phyloP scores from a whole-genome alignment of 2,113 vertebrate species.

The Cepphus grylle region DNA sequence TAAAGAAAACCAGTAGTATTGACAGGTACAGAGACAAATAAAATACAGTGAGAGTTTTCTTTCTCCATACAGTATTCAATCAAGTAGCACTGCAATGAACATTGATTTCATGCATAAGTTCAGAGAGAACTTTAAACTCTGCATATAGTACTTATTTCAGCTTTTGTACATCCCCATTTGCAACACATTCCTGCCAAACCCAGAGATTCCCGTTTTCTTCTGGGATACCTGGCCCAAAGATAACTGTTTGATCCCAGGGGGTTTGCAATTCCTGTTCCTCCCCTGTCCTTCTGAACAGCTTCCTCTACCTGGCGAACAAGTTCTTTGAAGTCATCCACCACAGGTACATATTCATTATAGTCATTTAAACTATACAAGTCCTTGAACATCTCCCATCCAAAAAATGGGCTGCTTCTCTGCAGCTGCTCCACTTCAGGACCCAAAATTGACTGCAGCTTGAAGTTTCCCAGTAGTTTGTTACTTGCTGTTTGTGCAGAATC shows the following conservation, averaged over 20 bases:
- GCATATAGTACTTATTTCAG: constrained; percentile 86
- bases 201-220: constrained; percentile 79
- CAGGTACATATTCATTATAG: constrained; percentile 34
- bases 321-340: constrained; percentile 2
- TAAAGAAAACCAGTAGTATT: not conserved
- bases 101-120: constrained; percentile 5
- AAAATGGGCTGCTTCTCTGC: constrained; percentile 6
- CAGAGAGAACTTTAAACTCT: constrained; percentile 62
- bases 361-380: constrained; percentile 67
- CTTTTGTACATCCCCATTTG: constrained; percentile 86
- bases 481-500: constrained; percentile 59
- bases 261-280: not conserved
- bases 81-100: not conserved
- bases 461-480: constrained; percentile 33
- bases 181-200: constrained; percentile 87
- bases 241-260: not conserved
- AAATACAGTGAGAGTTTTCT: constrained; percentile 1
- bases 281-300: not conserved
- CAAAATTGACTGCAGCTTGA: constrained; percentile 26
- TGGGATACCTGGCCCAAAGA: constrained; percentile 59
- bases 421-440: constrained; percentile 18
- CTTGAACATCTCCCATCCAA: constrained; percentile 38
- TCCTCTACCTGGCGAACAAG: constrained; percentile 33
- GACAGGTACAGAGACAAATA: constrained; percentile 11
- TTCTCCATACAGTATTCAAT: not conserved